phyloP scores from a whole-genome alignment of 2,888 invertebrate species.

The Caenorhabditis angaria region DNA sequence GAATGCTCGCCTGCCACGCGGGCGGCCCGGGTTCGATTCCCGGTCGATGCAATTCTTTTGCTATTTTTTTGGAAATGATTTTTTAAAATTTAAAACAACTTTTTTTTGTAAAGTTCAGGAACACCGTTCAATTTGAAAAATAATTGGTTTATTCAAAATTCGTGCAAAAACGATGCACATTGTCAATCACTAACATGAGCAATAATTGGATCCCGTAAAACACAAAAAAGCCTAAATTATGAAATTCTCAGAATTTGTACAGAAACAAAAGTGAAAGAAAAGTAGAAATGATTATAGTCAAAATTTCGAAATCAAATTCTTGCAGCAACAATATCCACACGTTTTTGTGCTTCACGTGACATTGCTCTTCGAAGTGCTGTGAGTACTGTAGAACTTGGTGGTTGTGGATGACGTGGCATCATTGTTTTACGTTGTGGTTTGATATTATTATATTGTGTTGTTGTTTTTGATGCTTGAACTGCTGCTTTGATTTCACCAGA shows the following conservation, averaged over 20 bases:
- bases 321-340: slow-evolving; percentile 12
- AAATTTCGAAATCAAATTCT: slow-evolving; percentile 13
- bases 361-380: slow-evolving; percentile 55
- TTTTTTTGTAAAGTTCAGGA: too few relatives aligned
- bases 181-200: slow-evolving; percentile 2
- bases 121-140: not conserved
- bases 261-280: slow-evolving; percentile 26
- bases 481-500: slow-evolving; percentile 57
- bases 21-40: slow-evolving; percentile 67
- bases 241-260: slow-evolving; percentile 34
- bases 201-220: not conserved
- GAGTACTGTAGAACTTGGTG: slow-evolving; percentile 44
- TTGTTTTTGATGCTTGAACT: slow-evolving; percentile 51
- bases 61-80: not conserved
- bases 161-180: not conserved
- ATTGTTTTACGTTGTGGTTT: slow-evolving; percentile 25
- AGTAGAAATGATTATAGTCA: slow-evolving; percentile 8
- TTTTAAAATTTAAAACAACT: too few relatives aligned
- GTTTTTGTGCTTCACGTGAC: slow-evolving; percentile 43
- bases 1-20: slow-evolving; percentile 70
- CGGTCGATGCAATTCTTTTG: slow-evolving; percentile 59
- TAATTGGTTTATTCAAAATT: not conserved
- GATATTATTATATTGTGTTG: slow-evolving; percentile 39
- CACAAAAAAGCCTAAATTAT: slow-evolving; percentile 6
- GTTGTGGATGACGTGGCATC: not conserved